Evolutionary conservation across 2,888 invertebrate species (phyloP).

Genomic region (Lasioglossum villosulum): DNA sequence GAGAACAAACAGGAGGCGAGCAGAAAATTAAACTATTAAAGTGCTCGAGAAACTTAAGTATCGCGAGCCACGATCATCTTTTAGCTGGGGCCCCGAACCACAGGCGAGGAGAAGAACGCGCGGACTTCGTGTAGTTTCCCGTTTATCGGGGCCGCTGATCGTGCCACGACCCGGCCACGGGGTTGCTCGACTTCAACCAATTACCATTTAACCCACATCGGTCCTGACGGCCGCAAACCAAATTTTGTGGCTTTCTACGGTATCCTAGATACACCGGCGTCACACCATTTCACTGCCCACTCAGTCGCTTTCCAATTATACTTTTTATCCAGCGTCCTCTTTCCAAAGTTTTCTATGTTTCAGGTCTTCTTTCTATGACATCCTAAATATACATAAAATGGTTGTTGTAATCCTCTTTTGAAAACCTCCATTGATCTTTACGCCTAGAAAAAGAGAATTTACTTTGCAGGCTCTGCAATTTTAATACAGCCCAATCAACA

Average conservation of each 20-base stretch:
- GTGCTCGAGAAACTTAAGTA: conserved; percentile 57
- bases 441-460: no score
- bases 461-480: no score
- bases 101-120: conserved; percentile 65
- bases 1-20: conserved; percentile 50
- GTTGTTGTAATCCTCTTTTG: background rate
- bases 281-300: background rate
- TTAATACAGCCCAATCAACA: no score
- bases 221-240: conserved; percentile 43
- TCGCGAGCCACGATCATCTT: conserved; percentile 61
- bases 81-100: conserved; percentile 23
- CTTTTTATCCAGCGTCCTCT: background rate
- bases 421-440: no score
- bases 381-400: no score
- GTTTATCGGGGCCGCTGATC: conserved; percentile 70
- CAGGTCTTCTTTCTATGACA: no score
- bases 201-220: conserved; percentile 67
- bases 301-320: background rate
- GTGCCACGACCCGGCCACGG: conserved; percentile 58
- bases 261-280: background rate
- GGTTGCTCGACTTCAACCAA: conserved; percentile 65
- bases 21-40: conserved; percentile 65
- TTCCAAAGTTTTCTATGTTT: background rate
- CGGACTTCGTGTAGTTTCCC: conserved; percentile 70
- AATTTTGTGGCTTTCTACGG: conserved; percentile 39